These are phyloP conservation scores for Heliothis virescens DNA, from an alignment of 1,140 invertebrate species.

Conservation along the genomic window DNA sequence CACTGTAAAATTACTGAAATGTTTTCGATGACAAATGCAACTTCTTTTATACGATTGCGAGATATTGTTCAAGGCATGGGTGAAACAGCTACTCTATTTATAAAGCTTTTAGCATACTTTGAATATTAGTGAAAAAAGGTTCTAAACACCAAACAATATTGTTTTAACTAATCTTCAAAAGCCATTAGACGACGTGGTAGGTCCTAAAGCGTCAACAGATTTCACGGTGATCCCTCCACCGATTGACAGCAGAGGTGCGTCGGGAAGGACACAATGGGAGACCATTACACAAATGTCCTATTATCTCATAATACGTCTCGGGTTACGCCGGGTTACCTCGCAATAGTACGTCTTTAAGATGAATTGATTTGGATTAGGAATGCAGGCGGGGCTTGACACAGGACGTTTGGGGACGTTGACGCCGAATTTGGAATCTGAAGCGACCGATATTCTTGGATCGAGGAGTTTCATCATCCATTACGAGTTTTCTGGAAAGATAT, in stretches of 20 bases:
- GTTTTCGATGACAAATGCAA: too few relatives aligned
- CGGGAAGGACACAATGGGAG: constrained; percentile 51
- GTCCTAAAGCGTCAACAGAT: constrained; percentile 55
- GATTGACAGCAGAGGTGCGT: constrained; percentile 55
- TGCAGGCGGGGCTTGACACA: constrained; percentile 52
- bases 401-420: constrained; percentile 33
- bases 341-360: constrained; percentile 71
- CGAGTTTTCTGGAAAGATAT: neutral
- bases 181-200: constrained; percentile 53
- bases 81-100: neutral
- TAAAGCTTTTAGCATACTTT: neutral
- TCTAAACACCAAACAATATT: constrained; percentile 20
- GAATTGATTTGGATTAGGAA: constrained; percentile 72
- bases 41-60: too few relatives aligned
- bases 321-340: constrained; percentile 69
- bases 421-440: constrained; percentile 6
- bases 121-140: neutral
- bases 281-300: constrained; percentile 58
- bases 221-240: constrained; percentile 56
- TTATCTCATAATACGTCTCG: constrained; percentile 55
- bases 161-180: constrained; percentile 43
- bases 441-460: neutral
- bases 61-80: too few relatives aligned
- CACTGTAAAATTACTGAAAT: too few relatives aligned
- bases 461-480: neutral